Base-by-base conservation (phyloP, 2,113 vertebrate genomes). In the Chlorodrepanis virens region DNA sequence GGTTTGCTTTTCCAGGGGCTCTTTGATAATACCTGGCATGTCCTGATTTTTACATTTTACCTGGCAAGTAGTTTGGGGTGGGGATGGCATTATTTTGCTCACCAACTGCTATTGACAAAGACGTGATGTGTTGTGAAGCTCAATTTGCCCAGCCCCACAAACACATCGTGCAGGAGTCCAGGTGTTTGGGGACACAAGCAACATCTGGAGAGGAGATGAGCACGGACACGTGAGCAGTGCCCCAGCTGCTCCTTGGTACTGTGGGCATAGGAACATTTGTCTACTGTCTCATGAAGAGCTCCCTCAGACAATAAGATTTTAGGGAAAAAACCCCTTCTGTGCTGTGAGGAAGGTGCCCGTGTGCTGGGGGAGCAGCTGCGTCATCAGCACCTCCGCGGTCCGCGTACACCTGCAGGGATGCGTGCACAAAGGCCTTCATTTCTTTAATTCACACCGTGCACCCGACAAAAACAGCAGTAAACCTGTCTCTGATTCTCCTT, bases 171-270 rank as follows among this genome's bases (percentile, higher is more conserved):
- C 63, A 39, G 75, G 59, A 93, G 50, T n/a, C 39, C 91, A 88
- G 89, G 78, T 92, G 79, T 90, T 44, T 5, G 6, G 42, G 15
- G 42, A 88, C 70, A 42, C 1, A 6, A 72, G 67, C 37, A 95
- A 78, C 91, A 94, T 80, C 92, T 95, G 87, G 82, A 92, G 79
- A 85, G 84, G 50, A 90, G 54, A 74, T 53, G 75, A 90, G 59
- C 71, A 69, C 0, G 91, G 87, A 79, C 81, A 61, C 12, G 61
- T 28, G 63, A 77, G 63, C 71, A 77, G 61, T 84, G 84, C 63
- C 68, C 69, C 71, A 83, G 87, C 84, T 89, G 91, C 79, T 93
- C 54, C 85, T 74, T 6, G 1, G 19, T 50, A 52, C 22, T 1
- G 24, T 74, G 60, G 82, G 75, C 91, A 80, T 54, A 61, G 82